A percentile compares a stretch with the other conserved stretches of the same genome.
These are phyloP conservation scores for Sibirionetta formosa DNA, from an alignment of 2,797 vertebrate genomes.

Conservation along the genomic window DNA sequence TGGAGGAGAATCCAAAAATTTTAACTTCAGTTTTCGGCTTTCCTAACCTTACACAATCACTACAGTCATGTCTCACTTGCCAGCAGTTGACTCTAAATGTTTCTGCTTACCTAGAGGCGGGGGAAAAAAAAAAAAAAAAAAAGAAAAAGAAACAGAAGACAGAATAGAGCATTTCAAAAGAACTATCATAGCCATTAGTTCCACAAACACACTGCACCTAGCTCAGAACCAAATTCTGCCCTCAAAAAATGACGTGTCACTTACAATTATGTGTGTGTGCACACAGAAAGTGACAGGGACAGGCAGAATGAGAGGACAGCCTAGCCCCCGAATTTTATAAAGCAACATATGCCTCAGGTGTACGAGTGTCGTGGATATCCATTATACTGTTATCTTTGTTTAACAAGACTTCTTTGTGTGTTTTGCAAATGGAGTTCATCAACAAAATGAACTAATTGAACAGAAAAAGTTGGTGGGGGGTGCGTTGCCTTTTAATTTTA, in stretches of 20 bases:
- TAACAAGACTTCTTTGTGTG: not conserved
- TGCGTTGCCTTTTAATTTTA: not conserved
- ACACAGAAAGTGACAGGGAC: not conserved
- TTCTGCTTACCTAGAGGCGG: constrained; percentile 2
- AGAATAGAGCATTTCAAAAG: not conserved
- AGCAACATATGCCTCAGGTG: not conserved
- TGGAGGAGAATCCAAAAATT: not conserved
- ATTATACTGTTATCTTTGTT: not conserved
- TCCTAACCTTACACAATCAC: not conserved
- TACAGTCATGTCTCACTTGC: not conserved
- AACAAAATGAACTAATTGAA: not conserved
- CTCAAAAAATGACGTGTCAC: not conserved
- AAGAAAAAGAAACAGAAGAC: not conserved
- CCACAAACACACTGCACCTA: constrained; percentile 20
- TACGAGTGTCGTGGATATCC: not conserved
- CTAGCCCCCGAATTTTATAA: not conserved
- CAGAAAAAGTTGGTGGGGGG: not conserved
- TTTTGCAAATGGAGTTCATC: not conserved
- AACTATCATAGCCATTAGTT: constrained; percentile 34
- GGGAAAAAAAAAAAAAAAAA: not conserved
- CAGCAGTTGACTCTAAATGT: not conserved
- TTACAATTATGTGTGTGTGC: not conserved
- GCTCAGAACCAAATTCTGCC: constrained; percentile 19
- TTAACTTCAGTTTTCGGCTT: not conserved
- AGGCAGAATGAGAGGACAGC: not conserved